A percentile compares a stretch with the other conserved stretches of the same genome.
Evolutionary conservation across 2,797 vertebrate species (phyloP).

Genomic region (Notamacropus eugenii): DNA sequence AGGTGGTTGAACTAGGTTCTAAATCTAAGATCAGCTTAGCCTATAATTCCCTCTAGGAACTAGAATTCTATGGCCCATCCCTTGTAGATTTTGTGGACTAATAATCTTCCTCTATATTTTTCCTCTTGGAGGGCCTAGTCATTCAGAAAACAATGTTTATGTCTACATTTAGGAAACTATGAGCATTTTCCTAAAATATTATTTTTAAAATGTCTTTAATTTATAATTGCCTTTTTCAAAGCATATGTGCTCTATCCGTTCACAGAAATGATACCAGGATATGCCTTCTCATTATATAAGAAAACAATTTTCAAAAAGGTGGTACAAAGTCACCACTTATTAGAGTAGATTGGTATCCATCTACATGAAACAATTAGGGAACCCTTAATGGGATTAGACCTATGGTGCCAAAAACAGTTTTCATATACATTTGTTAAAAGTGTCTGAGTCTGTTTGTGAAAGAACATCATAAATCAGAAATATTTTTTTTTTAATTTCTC

Average conservation of each 20-base stretch:
- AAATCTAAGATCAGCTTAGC: neutral
- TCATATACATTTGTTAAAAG: neutral
- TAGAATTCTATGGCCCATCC: neutral
- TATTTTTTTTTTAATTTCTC: neutral
- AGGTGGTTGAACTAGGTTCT: neutral
- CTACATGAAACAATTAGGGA: neutral
- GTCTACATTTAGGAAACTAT: neutral
- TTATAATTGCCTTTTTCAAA: neutral
- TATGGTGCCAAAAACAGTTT: neutral
- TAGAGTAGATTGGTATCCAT: neutral
- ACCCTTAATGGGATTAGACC: neutral
- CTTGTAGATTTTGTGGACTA: slow-evolving; percentile 2
- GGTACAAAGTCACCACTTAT: neutral
- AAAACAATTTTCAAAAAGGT: neutral
- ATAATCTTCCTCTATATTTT: slow-evolving; percentile 30
- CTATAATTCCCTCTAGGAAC: slow-evolving; percentile 28
- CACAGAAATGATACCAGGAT: neutral
- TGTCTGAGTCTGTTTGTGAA: neutral
- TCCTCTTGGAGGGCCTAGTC: neutral
- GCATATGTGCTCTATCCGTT: neutral
- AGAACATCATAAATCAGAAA: neutral
- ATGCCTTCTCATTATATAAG: neutral
- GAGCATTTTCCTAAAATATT: neutral
- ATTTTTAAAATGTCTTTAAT: neutral
- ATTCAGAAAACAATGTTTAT: neutral